Conservation (phyloP, 2,113 vertebrate species). For the Spea bombifrons region DNA sequence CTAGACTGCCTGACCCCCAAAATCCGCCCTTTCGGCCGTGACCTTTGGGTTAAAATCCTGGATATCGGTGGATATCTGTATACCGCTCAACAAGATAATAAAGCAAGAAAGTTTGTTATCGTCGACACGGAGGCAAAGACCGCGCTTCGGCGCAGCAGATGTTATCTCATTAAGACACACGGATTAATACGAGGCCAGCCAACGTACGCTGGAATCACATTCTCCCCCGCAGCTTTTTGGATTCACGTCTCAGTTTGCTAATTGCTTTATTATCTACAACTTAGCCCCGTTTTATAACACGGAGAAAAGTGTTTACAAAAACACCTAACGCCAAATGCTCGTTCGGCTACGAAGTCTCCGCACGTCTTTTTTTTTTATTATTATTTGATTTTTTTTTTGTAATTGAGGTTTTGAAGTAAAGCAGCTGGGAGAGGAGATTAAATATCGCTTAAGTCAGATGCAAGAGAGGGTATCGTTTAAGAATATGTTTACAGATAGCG, state of each 20-base stretch:
- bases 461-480: slow-evolving; percentile 19
- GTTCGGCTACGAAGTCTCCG: slow-evolving; percentile 3
- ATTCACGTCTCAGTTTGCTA: background rate
- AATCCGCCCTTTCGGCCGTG: too few species aligned
- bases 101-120: too few species aligned
- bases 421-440: slow-evolving; percentile 33
- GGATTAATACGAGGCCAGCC: too few species aligned
- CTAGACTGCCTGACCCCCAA: too few species aligned
- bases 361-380: background rate
- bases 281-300: background rate
- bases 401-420: slow-evolving; percentile 36
- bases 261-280: slow-evolving; percentile 27
- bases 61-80: too few species aligned
- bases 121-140: too few species aligned
- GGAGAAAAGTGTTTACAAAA: slow-evolving; percentile 6
- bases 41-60: too few species aligned
- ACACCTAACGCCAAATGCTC: slow-evolving; percentile 9
- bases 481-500: slow-evolving; percentile 8
- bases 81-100: too few species aligned
- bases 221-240: background rate
- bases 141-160: too few species aligned
- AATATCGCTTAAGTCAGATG: slow-evolving; percentile 32
- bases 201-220: background rate
- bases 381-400: background rate
- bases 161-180: too few species aligned